phyloP scores from a whole-genome alignment of 1,140 invertebrate species.

The Lordiphosa mommai region DNA sequence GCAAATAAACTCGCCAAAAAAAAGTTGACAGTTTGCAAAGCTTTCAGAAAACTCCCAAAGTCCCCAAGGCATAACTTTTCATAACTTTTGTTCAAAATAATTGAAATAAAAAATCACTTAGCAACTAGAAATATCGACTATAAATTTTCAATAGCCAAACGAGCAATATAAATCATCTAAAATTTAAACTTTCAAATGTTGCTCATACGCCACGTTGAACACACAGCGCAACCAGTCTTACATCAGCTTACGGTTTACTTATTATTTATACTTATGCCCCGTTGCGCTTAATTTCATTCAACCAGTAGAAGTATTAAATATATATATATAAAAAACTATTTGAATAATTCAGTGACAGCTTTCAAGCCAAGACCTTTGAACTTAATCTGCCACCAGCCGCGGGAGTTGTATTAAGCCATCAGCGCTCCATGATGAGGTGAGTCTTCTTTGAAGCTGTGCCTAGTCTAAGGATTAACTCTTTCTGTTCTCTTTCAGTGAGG shows the following conservation, averaged over 20 bases:
- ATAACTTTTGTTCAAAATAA: constrained; percentile 1
- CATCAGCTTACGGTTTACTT: constrained; percentile 14
- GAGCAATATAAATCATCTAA: constrained; percentile 4
- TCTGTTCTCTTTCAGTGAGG: constrained; percentile 23
- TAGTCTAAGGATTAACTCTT: neutral
- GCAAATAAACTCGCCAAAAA: no score
- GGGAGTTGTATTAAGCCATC: constrained; percentile 26
- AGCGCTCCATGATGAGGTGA: constrained; percentile 28
- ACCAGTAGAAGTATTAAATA: constrained; percentile 17
- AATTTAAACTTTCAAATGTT: constrained; percentile 17
- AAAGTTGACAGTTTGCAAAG: neutral
- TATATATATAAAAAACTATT: constrained; percentile 23
- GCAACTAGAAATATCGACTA: neutral
- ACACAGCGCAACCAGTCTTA: neutral
- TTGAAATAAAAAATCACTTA: constrained; percentile 3
- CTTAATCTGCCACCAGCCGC: constrained; percentile 28
- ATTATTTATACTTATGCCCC: constrained; percentile 26
- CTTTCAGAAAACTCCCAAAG: neutral
- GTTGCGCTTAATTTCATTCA: constrained; percentile 19
- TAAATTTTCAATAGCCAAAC: neutral
- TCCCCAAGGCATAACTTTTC: neutral
- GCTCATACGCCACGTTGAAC: constrained; percentile 36
- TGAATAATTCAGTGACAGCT: constrained; percentile 41
- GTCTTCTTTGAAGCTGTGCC: constrained; percentile 2
- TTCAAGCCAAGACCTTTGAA: constrained; percentile 3